A percentile compares a stretch with the other conserved stretches of the same genome.
These are phyloP conservation scores for Phaethornis superciliosus DNA, from an alignment of 2,113 vertebrate species.

Conservation along the genomic window DNA sequence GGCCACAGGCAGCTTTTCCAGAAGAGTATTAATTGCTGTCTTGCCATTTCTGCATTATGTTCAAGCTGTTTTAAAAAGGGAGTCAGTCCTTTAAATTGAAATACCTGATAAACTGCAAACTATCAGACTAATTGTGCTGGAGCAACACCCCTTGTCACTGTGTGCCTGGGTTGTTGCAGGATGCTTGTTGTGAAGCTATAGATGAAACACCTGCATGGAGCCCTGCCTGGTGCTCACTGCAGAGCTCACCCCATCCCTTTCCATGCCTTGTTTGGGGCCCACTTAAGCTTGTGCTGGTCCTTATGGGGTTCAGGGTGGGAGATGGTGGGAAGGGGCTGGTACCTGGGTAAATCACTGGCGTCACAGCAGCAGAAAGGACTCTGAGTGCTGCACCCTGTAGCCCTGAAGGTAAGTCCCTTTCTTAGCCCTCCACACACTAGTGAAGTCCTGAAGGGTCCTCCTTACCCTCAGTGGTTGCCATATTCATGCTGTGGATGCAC, in stretches of 20 bases:
- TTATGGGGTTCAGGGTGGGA: not conserved
- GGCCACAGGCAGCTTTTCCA: not conserved
- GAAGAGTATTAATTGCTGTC: not conserved
- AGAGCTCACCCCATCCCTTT: not conserved
- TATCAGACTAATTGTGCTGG: not conserved
- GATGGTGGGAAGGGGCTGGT: not conserved
- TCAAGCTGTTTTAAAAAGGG: not conserved
- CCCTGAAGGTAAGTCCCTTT: not conserved
- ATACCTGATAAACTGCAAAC: not conserved
- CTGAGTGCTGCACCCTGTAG: not conserved
- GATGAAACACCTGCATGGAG: not conserved
- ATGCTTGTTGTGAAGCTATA: too few relatives aligned
- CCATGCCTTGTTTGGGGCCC: not conserved
- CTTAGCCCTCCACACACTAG: fast-evolving
- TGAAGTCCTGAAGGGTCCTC: not conserved
- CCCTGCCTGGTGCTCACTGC: not conserved
- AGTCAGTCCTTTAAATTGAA: not conserved
- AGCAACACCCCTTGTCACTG: not conserved
- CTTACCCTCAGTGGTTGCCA: fast-evolving
- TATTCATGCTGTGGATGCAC: fast-evolving
- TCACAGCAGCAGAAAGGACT: not conserved
- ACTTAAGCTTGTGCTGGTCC: not conserved
- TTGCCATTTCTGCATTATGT: not conserved
- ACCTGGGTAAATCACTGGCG: not conserved
- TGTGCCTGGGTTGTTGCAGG: too few relatives aligned